Evolutionary conservation across 2,888 invertebrate species (phyloP).

Genomic region (Pterostichus niger): DNA sequence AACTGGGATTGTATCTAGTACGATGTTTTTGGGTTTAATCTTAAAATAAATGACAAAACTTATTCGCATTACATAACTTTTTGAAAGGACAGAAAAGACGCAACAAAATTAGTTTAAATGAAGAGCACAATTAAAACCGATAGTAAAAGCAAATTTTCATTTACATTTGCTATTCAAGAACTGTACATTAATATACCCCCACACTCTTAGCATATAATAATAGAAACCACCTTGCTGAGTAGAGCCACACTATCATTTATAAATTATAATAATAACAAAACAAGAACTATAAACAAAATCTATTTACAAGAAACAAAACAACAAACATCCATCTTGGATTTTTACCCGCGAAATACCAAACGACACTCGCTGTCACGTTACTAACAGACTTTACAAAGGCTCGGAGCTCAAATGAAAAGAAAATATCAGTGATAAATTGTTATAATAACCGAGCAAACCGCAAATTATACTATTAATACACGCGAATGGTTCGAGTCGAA

Average conservation of each 20-base stretch:
- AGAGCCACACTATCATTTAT: constrained; percentile 4
- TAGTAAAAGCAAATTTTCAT: too few relatives aligned
- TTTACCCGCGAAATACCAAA: constrained; percentile 57
- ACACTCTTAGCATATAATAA: background rate
- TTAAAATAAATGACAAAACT: too few relatives aligned
- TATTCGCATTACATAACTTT: too few relatives aligned
- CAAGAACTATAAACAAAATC: constrained; percentile 41
- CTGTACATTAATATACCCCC: background rate
- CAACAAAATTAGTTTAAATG: too few relatives aligned
- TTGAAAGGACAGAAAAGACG: too few relatives aligned
- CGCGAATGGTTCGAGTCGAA: constrained; percentile 58
- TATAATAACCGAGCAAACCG: constrained; percentile 63
- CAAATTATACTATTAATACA: constrained; percentile 67
- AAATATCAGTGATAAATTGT: constrained; percentile 66
- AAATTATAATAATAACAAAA: constrained; percentile 21
- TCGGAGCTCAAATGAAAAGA: constrained; percentile 58
- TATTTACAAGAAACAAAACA: constrained; percentile 52
- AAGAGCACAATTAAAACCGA: too few relatives aligned
- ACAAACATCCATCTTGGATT: constrained; percentile 57
- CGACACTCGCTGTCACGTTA: constrained; percentile 51
- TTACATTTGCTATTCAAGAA: too few relatives aligned
- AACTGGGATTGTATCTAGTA: too few relatives aligned
- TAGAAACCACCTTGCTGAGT: background rate
- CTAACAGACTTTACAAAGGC: constrained; percentile 58
- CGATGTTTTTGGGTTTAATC: too few relatives aligned